Conservation (phyloP, 2,113 vertebrate species). For the Sinocyclocheilus rhinocerous region DNA sequence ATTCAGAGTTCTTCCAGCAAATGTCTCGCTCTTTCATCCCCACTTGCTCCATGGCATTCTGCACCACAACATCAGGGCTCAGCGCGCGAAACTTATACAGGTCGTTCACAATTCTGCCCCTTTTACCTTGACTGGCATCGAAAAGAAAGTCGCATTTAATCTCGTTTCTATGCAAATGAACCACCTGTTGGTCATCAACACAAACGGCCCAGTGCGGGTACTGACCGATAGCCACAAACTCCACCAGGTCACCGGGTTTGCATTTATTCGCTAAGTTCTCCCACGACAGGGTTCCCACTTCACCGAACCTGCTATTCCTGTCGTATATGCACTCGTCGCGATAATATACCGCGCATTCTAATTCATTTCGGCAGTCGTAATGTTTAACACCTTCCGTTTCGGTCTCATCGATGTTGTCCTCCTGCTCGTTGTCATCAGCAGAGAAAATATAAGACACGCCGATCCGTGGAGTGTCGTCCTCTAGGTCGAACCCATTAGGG, state of each 20-base stretch:
- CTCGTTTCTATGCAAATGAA: slow-evolving; percentile 90
- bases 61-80: slow-evolving; percentile 83
- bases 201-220: slow-evolving; percentile 96
- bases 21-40: slow-evolving; percentile 86
- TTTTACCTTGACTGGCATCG: slow-evolving; percentile 87
- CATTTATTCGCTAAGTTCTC: slow-evolving; percentile 91
- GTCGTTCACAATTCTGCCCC: slow-evolving; percentile 88
- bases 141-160: slow-evolving; percentile 90
- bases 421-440: slow-evolving; percentile 86
- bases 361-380: slow-evolving; percentile 84
- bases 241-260: slow-evolving; percentile 90
- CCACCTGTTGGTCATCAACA: slow-evolving; percentile 92
- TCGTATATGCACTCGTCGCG: slow-evolving; percentile 91
- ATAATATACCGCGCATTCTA: slow-evolving; percentile 88
- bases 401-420: slow-evolving; percentile 70
- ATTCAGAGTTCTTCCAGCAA: slow-evolving; percentile 97
- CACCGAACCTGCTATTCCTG: slow-evolving; percentile 71
- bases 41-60: slow-evolving; percentile 91
- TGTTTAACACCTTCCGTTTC: slow-evolving; percentile 68
- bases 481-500: slow-evolving; percentile 89
- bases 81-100: slow-evolving; percentile 90
- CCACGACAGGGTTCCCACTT: slow-evolving; percentile 77
- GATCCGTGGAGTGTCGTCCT: slow-evolving; percentile 90
- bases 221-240: slow-evolving; percentile 90
- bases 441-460: slow-evolving; percentile 99